Evolutionary conservation across 2,888 invertebrate species (phyloP).

Genomic region (Limenitis camilla): DNA sequence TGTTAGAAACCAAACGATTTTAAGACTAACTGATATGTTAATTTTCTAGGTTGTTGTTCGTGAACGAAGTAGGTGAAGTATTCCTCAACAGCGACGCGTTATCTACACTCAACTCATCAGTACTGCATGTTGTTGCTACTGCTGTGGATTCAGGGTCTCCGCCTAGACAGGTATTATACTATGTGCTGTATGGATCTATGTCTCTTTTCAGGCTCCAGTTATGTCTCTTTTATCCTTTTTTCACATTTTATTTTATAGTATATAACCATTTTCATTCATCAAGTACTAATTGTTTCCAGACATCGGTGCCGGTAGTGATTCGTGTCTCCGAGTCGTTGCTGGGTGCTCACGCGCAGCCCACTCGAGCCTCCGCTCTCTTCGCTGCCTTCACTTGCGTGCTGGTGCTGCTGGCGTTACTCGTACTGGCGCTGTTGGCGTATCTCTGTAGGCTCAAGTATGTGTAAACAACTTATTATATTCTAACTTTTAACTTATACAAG

Average conservation of each 20-base stretch:
- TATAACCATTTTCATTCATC: too few species aligned
- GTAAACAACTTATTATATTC: background rate
- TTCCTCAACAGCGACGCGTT: constrained; percentile 69
- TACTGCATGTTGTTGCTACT: constrained; percentile 84
- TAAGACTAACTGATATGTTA: background rate
- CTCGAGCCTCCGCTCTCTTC: constrained; percentile 49
- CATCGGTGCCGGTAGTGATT: constrained; percentile 79
- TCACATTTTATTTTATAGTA: too few species aligned
- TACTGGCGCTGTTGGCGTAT: constrained; percentile 83
- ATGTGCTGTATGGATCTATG: too few species aligned
- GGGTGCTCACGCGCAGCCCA: constrained; percentile 56
- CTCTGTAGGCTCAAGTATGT: constrained; percentile 67
- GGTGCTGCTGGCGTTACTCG: constrained; percentile 82
- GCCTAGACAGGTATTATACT: constrained; percentile 76
- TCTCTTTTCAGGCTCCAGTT: too few species aligned
- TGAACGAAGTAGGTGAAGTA: constrained; percentile 80
- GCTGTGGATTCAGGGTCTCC: constrained; percentile 90
- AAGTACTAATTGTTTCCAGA: constrained; percentile 34
- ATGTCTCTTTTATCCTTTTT: too few species aligned
- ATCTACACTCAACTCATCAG: constrained; percentile 62
- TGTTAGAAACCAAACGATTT: too few species aligned
- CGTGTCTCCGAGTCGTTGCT: constrained; percentile 70
- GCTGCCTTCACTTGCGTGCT: constrained; percentile 82
- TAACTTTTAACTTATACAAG: background rate
- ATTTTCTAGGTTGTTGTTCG: constrained; percentile 73